Conservation (phyloP, 2,113 vertebrate species). For the Hemibagrus wyckioides region DNA sequence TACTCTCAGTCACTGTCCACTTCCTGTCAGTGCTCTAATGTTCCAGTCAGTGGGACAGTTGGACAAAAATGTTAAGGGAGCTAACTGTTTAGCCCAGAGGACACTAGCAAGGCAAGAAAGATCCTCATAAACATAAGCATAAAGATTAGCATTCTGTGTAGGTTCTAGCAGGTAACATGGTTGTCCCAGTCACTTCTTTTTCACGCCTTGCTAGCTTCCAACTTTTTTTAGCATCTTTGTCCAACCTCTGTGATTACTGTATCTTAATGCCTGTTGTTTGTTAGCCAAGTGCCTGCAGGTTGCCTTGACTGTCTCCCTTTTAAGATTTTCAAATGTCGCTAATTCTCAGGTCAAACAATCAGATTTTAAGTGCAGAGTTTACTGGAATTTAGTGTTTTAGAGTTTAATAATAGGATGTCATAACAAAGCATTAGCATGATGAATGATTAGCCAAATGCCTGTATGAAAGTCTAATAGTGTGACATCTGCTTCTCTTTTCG, state of each 20-base stretch:
- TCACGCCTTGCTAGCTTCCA: not conserved
- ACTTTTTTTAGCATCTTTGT: conserved; percentile 26
- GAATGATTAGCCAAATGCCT: not conserved
- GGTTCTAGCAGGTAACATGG: not conserved
- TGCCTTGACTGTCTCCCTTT: not conserved
- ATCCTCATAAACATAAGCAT: too few relatives aligned
- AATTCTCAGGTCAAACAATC: not conserved
- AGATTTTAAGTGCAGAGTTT: not conserved
- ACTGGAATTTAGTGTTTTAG: not conserved
- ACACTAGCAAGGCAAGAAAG: conserved; percentile 4
- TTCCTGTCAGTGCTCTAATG: conserved; percentile 18
- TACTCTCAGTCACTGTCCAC: not conserved
- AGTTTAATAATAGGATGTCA: not conserved
- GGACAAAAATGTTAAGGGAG: conserved; percentile 12
- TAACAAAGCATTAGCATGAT: not conserved
- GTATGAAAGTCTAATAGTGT: not conserved
- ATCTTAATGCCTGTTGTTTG: conserved; percentile 5
- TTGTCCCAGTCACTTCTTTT: not conserved
- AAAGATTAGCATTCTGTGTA: not conserved
- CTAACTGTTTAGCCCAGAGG: conserved; percentile 13
- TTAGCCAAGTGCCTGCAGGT: conserved; percentile 25
- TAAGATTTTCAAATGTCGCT: not conserved
- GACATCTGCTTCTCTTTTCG: not conserved
- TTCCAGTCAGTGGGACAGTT: conserved; percentile 12
- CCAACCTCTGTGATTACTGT: not conserved